Conservation (phyloP, 53 echinoderm and acorn worm genomes). For the Crossaster papposus region DNA sequence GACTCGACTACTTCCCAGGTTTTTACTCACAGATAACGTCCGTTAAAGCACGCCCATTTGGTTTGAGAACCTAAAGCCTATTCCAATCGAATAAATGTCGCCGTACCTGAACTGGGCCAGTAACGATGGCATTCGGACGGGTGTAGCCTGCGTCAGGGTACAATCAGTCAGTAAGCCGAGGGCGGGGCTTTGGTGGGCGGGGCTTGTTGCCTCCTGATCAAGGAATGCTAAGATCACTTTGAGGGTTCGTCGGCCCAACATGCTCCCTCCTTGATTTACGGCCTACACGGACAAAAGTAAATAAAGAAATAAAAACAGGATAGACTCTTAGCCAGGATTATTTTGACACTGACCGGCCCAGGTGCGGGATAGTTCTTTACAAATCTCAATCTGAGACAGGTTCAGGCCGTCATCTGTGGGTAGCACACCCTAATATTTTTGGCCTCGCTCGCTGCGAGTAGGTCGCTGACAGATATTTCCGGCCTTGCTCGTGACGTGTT, state of each 20-base stretch:
- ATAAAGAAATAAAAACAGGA: neutral
- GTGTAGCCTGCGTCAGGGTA: slow-evolving; percentile 82
- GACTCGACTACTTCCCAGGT: too few relatives aligned
- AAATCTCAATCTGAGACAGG: too few relatives aligned
- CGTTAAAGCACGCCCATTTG: neutral
- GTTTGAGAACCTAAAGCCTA: neutral
- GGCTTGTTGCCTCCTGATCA: slow-evolving; percentile 72
- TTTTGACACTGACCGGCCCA: too few relatives aligned
- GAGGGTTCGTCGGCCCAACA: slow-evolving; percentile 75
- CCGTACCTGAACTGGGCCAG: slow-evolving; percentile 85
- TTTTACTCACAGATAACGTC: too few relatives aligned
- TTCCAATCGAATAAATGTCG: neutral
- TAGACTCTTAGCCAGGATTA: too few relatives aligned
- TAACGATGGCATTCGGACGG: slow-evolving; percentile 81
- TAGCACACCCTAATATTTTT: too few relatives aligned
- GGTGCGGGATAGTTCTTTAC: too few relatives aligned
- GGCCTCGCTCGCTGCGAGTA: too few relatives aligned
- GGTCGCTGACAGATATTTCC: too few relatives aligned
- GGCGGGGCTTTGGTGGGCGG: slow-evolving; percentile 33
- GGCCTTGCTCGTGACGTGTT: too few relatives aligned
- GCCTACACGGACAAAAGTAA: too few relatives aligned
- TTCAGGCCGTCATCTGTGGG: too few relatives aligned
- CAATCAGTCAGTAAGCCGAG: slow-evolving; percentile 67
- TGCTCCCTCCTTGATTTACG: slow-evolving; percentile 83
- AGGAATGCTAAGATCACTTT: slow-evolving; percentile 68